phyloP scores from a whole-genome alignment of 2,888 invertebrate species.

The Netelia melanura region DNA sequence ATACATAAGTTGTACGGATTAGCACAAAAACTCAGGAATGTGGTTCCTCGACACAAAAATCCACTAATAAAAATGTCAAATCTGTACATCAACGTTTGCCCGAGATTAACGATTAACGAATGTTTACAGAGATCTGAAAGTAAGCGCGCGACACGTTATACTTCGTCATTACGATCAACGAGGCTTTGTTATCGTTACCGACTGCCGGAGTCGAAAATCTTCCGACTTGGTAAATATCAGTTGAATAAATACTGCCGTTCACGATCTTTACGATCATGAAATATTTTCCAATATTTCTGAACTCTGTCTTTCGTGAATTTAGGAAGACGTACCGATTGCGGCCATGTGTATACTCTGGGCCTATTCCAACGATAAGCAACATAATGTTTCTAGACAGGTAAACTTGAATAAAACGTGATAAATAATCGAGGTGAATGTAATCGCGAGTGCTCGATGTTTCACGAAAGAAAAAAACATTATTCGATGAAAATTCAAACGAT shows the following conservation, averaged over 20 bases:
- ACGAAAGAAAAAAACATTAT: neutral
- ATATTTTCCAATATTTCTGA: slow-evolving; percentile 6
- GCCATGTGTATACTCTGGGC: slow-evolving; percentile 85
- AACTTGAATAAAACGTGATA: slow-evolving; percentile 9
- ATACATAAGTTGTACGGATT: too few relatives aligned
- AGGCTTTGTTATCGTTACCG: slow-evolving; percentile 85
- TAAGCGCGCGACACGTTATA: slow-evolving; percentile 83
- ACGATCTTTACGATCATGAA: neutral
- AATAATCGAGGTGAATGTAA: too few relatives aligned
- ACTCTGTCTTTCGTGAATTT: slow-evolving; percentile 44
- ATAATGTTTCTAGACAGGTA: slow-evolving; percentile 79
- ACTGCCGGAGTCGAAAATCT: slow-evolving; percentile 84
- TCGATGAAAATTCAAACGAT: neutral
- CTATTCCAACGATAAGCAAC: slow-evolving; percentile 77
- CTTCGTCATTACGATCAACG: slow-evolving; percentile 84
- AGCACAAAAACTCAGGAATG: too few relatives aligned
- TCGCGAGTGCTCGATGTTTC: too few relatives aligned
- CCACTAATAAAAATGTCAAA: neutral
- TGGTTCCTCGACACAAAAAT: too few relatives aligned
- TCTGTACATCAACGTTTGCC: neutral
- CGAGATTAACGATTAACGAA: neutral
- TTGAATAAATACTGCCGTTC: slow-evolving; percentile 2
- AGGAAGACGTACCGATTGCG: slow-evolving; percentile 84
- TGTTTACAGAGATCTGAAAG: slow-evolving; percentile 81
- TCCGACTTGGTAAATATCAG: slow-evolving; percentile 83